Percentiles rank a stretch among this genome's conserved stretches.
Conservation (phyloP, 2,113 vertebrate species). For the Saguinus midas region DNA sequence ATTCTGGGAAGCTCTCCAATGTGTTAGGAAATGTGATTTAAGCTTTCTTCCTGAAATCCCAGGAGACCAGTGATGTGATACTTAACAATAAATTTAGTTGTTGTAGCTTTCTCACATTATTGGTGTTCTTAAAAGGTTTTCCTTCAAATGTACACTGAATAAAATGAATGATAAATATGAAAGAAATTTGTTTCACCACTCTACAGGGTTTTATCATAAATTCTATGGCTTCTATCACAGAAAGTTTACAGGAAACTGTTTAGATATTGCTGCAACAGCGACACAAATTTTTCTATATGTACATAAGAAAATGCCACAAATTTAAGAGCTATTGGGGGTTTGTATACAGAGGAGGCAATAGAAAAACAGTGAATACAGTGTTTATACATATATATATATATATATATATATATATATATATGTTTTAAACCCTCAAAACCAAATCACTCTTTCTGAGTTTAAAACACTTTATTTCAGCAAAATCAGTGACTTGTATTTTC, state of each 20-base stretch:
- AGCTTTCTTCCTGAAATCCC: constrained; percentile 84
- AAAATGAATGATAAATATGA: constrained; percentile 85
- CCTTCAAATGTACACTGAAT: constrained; percentile 79
- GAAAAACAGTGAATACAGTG: constrained; percentile 40
- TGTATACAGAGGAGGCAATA: constrained; percentile 43
- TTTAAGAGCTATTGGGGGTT: constrained; percentile 54
- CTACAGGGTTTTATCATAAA: constrained; percentile 83
- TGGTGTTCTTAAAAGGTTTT: constrained; percentile 85
- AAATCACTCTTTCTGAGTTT: constrained; percentile 56
- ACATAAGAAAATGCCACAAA: constrained; percentile 49
- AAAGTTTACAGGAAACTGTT: constrained; percentile 80
- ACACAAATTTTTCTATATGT: constrained; percentile 50
- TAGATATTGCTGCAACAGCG: constrained; percentile 66
- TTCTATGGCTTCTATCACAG: constrained; percentile 74
- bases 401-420: constrained; percentile 14
- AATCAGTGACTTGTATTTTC: constrained; percentile 63
- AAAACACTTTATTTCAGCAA: constrained; percentile 57
- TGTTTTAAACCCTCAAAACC: constrained; percentile 39
- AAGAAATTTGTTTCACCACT: constrained; percentile 82
- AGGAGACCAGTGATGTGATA: constrained; percentile 84
- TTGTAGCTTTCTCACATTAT: constrained; percentile 82
- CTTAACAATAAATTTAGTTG: constrained; percentile 85
- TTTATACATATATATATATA: constrained; percentile 39
- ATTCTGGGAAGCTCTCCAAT: constrained; percentile 85
- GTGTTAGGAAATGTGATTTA: constrained; percentile 86